Evolutionary conservation across 2,113 vertebrate species (phyloP), one percentile per base, ranked within the genome.

Genomic region (Gallinago paraguaiae): DNA sequence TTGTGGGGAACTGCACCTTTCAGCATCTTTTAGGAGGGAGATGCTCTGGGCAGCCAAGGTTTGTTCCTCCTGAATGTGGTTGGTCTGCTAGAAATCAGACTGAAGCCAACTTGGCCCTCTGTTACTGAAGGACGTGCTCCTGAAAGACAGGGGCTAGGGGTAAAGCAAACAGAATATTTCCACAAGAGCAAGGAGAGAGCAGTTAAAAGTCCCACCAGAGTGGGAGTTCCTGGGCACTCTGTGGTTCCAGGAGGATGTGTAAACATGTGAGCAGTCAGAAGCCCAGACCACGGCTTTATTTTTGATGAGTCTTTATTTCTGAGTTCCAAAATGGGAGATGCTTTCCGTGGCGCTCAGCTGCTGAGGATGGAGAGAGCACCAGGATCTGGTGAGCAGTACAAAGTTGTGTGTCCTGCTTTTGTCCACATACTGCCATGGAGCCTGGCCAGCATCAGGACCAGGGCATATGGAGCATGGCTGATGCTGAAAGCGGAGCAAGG

Each of bases 321-420:
- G 57, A 35, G 9, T 18, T 60, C n/a, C 65, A 57, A 63, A 82
- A 30, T 8, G 13, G 10, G 28, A 46, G 50, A 81, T 82, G 64
- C 2, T 84, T 81, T 70, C 76, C 33, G 2, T 10, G 18, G 68
- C 18, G 11, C 50, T 60, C 7, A 2, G 68, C 45, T 48, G 33
- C 35, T 68, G 46, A 41, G 83, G 50, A 31, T 0, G 7, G 48
- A 0, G 1, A 82, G 23, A 82, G 37, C 23, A n/a, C 2, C 3
- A 2, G 1, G 1, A 1, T 5, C 19, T 68, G 53, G 48, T 18
- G 19, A 10, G 51, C 1, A 2, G 18, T 53, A 24, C 61, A 79
- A 61, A 90, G 37, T 43, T 39, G 33, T 18, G 30, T 23, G 17
- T 35, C 39, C 71, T 63, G 33, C 35, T 39, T 76, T n/a, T n/a